A percentile compares a stretch with the other conserved stretches of the same genome.
These are phyloP conservation scores for Allacma fusca DNA, from an alignment of 2,888 invertebrate species.

Conservation along the genomic window DNA sequence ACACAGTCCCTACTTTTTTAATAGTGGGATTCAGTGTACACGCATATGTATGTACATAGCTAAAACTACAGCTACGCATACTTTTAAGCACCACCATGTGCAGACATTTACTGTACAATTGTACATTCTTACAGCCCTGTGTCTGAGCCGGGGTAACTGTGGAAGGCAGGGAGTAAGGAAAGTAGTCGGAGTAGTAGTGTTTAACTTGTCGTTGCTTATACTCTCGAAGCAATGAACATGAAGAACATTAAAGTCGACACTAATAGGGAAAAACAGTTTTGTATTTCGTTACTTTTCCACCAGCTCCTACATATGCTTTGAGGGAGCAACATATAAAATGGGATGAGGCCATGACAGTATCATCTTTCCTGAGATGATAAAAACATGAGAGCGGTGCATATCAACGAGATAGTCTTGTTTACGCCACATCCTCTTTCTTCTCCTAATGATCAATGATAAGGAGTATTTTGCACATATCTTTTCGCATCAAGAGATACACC, in stretches of 20 bases:
- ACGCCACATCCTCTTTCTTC: conserved; percentile 18
- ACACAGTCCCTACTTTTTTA: no score
- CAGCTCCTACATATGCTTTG: background rate
- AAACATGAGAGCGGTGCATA: conserved; percentile 17
- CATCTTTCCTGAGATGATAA: conserved; percentile 26
- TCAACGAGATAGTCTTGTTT: conserved; percentile 26
- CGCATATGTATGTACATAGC: background rate
- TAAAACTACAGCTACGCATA: no score
- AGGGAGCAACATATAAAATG: conserved; percentile 18
- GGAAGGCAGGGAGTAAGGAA: background rate
- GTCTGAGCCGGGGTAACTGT: background rate
- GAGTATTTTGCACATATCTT: background rate
- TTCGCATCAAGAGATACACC: background rate
- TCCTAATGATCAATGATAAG: conserved; percentile 42
- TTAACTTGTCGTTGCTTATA: conserved; percentile 18
- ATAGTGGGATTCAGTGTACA: no score
- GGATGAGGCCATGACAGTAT: conserved; percentile 32
- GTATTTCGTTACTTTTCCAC: conserved; percentile 7
- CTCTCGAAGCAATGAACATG: conserved; percentile 27
- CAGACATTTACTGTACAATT: no score
- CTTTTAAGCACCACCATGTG: no score
- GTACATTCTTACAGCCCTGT: no score
- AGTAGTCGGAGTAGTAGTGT: background rate
- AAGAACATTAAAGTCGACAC: conserved; percentile 31
- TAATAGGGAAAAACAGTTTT: conserved; percentile 31